These are phyloP conservation scores for Arge pagana DNA, from an alignment of 2,888 invertebrate genomes.

Conservation along the genomic window DNA sequence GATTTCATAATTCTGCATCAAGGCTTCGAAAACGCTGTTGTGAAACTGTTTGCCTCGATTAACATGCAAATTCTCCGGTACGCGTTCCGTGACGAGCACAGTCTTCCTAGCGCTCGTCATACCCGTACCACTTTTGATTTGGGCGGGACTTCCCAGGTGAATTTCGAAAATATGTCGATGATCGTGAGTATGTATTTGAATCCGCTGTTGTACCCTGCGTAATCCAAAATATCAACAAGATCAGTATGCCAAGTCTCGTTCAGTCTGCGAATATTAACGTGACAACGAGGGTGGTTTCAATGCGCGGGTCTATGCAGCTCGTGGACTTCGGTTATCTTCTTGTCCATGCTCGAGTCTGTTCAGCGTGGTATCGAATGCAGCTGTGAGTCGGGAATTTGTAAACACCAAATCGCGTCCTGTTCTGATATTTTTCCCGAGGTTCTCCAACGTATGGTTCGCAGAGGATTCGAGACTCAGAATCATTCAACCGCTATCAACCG, in stretches of 20 bases:
- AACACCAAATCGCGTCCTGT: not conserved
- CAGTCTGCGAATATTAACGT: constrained; percentile 43
- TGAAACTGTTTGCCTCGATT: constrained; percentile 30
- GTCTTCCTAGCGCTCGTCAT: constrained; percentile 36
- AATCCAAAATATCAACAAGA: constrained; percentile 46
- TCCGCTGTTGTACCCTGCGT: constrained; percentile 42
- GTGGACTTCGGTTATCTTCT: constrained; percentile 25
- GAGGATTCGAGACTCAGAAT: constrained; percentile 1
- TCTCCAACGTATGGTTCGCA: not conserved
- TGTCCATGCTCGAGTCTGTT: not conserved
- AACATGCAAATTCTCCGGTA: constrained; percentile 26
- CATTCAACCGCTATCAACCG: not conserved
- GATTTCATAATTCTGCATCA: constrained; percentile 1
- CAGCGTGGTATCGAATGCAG: not conserved
- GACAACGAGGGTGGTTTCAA: constrained; percentile 48
- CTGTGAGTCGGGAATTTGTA: not conserved
- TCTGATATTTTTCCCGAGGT: not conserved
- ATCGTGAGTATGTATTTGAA: constrained; percentile 47
- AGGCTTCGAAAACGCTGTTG: constrained; percentile 13
- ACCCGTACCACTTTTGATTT: constrained; percentile 45
- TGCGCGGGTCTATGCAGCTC: constrained; percentile 49
- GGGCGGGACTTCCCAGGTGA: constrained; percentile 47
- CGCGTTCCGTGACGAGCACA: constrained; percentile 23
- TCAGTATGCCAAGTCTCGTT: constrained; percentile 56
- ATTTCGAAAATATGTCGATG: constrained; percentile 54